Conservation (phyloP, 2,113 vertebrate genomes). For the Cyprinodon tularosa region DNA sequence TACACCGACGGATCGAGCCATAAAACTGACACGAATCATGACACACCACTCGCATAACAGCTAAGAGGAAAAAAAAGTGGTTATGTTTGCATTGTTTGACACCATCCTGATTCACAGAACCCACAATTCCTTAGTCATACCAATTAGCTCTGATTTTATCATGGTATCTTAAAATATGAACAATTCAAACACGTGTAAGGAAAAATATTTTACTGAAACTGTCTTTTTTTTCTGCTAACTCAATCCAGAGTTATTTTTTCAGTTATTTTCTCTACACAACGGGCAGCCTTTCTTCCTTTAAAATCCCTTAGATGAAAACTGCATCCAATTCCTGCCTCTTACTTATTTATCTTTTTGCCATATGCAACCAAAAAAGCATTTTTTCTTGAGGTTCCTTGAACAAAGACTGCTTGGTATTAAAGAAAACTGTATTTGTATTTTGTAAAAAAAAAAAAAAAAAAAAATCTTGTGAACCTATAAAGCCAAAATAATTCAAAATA, state of each 20-base stretch:
- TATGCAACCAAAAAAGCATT: not conserved
- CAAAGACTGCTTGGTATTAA: not conserved
- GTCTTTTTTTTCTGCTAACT: not conserved
- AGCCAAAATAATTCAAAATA: not conserved
- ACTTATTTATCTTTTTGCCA: not conserved
- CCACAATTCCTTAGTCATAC: not conserved
- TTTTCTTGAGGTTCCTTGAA: not conserved
- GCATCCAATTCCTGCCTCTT: not conserved
- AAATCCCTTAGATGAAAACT: not conserved
- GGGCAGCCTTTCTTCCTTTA: not conserved
- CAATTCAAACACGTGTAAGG: not conserved
- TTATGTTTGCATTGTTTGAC: not conserved
- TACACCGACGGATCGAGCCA: slow-evolving; percentile 11
- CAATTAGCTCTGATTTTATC: not conserved
- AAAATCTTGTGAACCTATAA: too few relatives aligned
- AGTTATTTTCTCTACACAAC: not conserved
- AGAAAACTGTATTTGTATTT: not conserved
- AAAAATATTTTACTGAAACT: not conserved
- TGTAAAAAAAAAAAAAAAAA: not conserved
- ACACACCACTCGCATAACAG: slow-evolving; percentile 14
- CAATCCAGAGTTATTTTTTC: not conserved
- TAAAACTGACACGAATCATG: slow-evolving; percentile 6
- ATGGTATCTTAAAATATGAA: not conserved
- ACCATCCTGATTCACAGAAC: not conserved
- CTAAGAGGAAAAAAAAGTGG: not conserved